phyloP scores from a whole-genome alignment of 2,113 vertebrate species.

The Lycaon pictus region DNA sequence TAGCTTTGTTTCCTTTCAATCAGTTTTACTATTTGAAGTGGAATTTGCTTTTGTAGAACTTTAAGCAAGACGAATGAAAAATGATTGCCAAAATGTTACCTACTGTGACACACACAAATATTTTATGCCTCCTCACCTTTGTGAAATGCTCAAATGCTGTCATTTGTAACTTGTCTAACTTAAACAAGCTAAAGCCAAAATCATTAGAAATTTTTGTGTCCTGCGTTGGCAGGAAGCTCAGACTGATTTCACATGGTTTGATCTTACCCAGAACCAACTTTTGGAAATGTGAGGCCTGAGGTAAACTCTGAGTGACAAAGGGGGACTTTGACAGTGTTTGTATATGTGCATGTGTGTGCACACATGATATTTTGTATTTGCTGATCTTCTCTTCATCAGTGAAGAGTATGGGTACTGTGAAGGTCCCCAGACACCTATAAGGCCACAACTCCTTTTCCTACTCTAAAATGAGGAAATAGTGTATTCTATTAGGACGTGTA shows the following conservation, averaged over 20 bases:
- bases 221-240: neutral
- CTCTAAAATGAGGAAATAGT: neutral
- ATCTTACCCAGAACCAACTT: neutral
- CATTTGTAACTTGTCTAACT: constrained; percentile 45
- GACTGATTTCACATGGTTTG: neutral
- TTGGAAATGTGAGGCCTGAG: neutral
- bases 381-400: neutral
- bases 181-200: neutral
- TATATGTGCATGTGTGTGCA: accelerated
- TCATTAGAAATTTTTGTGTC: neutral
- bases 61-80: constrained; percentile 61
- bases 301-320: neutral
- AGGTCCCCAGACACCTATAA: neutral
- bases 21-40: constrained; percentile 45
- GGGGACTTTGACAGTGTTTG: neutral
- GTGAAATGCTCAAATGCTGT: neutral
- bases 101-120: constrained; percentile 47
- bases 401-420: neutral
- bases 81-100: constrained; percentile 43
- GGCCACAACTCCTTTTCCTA: neutral
- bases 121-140: constrained; percentile 42
- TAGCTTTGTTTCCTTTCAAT: constrained; percentile 55
- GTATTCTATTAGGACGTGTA: neutral
- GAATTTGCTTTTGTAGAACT: constrained; percentile 52
- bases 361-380: neutral